Percentiles rank a stretch among this genome's conserved stretches.
Evolutionary conservation across 2,888 invertebrate species (phyloP).

Genomic region (Epinotia bilunana): DNA sequence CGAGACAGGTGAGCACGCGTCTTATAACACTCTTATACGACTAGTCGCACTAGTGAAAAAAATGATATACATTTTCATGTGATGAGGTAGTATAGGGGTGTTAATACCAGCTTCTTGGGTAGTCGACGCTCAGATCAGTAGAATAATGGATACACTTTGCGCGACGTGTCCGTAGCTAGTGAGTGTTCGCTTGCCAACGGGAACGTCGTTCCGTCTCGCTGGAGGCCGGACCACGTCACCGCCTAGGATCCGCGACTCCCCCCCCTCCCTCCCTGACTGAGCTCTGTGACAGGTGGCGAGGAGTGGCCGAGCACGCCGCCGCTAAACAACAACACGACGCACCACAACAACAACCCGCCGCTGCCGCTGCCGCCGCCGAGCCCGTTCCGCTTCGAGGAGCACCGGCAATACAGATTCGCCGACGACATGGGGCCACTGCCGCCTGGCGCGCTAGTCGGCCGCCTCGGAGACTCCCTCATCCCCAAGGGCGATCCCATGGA

Average conservation of each 20-base stretch:
- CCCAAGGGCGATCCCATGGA: conserved; percentile 98
- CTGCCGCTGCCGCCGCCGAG: conserved; percentile 81
- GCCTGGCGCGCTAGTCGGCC: conserved; percentile 92
- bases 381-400: conserved; percentile 93
- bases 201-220: conserved; percentile 32
- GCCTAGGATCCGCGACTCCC: conserved; percentile 66
- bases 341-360: conserved; percentile 82
- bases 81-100: neutral
- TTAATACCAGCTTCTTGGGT: neutral
- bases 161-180: conserved; percentile 72
- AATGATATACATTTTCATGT: neutral
- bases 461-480: conserved; percentile 94
- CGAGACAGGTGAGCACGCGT: conserved; percentile 69
- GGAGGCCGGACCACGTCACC: conserved; percentile 36
- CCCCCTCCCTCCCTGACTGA: conserved; percentile 67
- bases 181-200: conserved; percentile 73
- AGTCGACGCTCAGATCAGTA: conserved; percentile 2
- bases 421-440: conserved; percentile 90
- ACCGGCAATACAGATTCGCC: conserved; percentile 92
- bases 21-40: conserved; percentile 46
- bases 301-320: conserved; percentile 82
- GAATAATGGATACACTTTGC: conserved; percentile 11
- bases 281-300: conserved; percentile 81
- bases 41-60: conserved; percentile 7
- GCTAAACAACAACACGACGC: conserved; percentile 84